phyloP scores from a whole-genome alignment of 2,113 vertebrate species.

The Leptobrachium leishanense region DNA sequence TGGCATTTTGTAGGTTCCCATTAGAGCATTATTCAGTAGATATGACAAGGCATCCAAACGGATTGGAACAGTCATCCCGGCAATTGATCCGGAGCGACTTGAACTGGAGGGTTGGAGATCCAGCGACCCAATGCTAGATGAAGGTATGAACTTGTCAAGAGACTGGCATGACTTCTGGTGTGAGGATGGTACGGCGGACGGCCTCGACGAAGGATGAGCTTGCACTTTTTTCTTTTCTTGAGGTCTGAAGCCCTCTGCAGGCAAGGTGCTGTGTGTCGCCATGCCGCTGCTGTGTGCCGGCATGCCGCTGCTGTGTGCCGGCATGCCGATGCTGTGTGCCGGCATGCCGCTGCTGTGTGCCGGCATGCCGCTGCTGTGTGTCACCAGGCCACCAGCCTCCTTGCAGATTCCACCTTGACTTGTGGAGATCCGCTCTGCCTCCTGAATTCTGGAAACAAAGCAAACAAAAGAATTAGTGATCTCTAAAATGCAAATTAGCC shows the following conservation, averaged over 20 bases:
- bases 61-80: conserved; percentile 57
- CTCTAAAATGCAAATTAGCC: too few species aligned
- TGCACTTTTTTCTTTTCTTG: not conserved
- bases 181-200: not conserved
- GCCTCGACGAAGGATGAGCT: conserved; percentile 12
- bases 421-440: not conserved
- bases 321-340: too few species aligned
- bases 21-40: conserved; percentile 61
- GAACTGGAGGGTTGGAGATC: conserved; percentile 40
- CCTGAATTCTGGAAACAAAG: not conserved
- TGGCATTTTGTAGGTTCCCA: conserved; percentile 51
- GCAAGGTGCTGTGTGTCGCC: not conserved
- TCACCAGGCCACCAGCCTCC: not conserved
- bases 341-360: not conserved
- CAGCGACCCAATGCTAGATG: not conserved
- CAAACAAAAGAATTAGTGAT: too few species aligned
- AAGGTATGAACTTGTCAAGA: not conserved
- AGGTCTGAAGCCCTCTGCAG: not conserved
- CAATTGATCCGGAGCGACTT: not conserved
- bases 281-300: too few species aligned
- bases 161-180: not conserved
- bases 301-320: too few species aligned
- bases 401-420: not conserved
- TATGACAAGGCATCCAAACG: conserved; percentile 64
- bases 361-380: not conserved